Conservation (phyloP, 2,113 vertebrate species). For the Leptocoma aspasia region DNA sequence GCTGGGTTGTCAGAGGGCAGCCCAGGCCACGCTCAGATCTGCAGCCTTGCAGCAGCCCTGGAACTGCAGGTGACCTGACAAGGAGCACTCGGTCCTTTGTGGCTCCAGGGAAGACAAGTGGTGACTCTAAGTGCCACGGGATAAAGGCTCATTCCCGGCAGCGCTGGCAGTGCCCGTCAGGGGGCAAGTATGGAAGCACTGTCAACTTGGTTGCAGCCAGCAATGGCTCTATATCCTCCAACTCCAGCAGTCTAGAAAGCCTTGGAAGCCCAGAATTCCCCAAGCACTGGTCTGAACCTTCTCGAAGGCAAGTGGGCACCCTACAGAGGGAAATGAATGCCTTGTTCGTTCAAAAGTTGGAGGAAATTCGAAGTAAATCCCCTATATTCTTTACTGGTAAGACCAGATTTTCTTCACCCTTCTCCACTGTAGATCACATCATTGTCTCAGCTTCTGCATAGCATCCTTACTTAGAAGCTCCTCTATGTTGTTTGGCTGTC, state of each 20-base stretch:
- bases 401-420: slow-evolving; percentile 64
- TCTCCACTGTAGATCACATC: neutral
- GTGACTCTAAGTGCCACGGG: slow-evolving; percentile 62
- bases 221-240: slow-evolving; percentile 74
- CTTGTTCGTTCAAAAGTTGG: slow-evolving; percentile 93
- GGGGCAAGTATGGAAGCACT: slow-evolving; percentile 74
- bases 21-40: slow-evolving; percentile 34
- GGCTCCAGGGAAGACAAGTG: slow-evolving; percentile 55
- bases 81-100: slow-evolving; percentile 50
- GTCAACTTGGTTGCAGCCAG: slow-evolving; percentile 47
- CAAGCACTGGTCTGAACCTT: slow-evolving; percentile 72
- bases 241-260: slow-evolving; percentile 84
- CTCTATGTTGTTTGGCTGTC: slow-evolving; percentile 1
- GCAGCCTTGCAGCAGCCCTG: slow-evolving; percentile 48
- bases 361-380: slow-evolving; percentile 92
- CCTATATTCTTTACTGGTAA: slow-evolving; percentile 95
- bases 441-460: neutral
- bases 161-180: slow-evolving; percentile 67
- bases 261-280: slow-evolving; percentile 78
- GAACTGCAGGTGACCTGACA: neutral
- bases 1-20: slow-evolving; percentile 54
- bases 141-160: slow-evolving; percentile 67
- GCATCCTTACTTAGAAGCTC: slow-evolving; percentile 20
- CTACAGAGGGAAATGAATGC: slow-evolving; percentile 96
- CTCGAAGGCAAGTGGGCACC: slow-evolving; percentile 84